Evolutionary conservation across 2,113 vertebrate species (phyloP).

Genomic region (Nothocercus julius): DNA sequence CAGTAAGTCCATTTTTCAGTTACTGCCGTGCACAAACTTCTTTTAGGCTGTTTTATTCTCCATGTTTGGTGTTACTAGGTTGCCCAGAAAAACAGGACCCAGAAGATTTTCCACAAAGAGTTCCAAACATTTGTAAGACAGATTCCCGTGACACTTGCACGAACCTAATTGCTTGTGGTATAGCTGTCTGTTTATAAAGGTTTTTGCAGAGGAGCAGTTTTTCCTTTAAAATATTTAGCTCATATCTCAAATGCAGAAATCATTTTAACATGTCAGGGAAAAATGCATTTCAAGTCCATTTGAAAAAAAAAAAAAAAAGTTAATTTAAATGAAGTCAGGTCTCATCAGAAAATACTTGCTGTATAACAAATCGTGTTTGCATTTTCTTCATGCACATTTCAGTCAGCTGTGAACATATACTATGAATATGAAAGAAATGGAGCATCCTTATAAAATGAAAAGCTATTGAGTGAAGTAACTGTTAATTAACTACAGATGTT

Average conservation of each 20-base stretch:
- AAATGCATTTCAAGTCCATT: background rate
- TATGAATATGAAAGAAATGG: background rate
- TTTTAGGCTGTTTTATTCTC: background rate
- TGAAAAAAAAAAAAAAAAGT: background rate
- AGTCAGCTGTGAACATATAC: background rate
- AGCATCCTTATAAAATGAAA: background rate
- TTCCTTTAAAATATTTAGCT: background rate
- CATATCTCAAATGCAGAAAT: background rate
- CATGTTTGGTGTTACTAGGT: background rate
- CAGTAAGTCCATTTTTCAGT: background rate
- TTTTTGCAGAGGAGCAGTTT: background rate
- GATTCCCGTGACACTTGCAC: background rate
- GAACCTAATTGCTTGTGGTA: accelerated
- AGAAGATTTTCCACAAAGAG: background rate
- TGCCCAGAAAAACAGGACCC: background rate
- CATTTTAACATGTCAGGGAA: background rate
- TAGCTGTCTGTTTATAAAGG: background rate
- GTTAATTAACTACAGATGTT: background rate
- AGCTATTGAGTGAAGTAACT: background rate
- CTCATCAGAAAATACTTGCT: background rate
- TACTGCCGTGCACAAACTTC: background rate
- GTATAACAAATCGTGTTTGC: background rate
- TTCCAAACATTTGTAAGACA: background rate
- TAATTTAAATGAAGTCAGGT: background rate
- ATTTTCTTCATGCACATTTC: background rate